A percentile compares a stretch with the other conserved stretches of the same genome.
phyloP scores from a whole-genome alignment of 2,797 vertebrate species.

The Otolemur crassicaudatus region DNA sequence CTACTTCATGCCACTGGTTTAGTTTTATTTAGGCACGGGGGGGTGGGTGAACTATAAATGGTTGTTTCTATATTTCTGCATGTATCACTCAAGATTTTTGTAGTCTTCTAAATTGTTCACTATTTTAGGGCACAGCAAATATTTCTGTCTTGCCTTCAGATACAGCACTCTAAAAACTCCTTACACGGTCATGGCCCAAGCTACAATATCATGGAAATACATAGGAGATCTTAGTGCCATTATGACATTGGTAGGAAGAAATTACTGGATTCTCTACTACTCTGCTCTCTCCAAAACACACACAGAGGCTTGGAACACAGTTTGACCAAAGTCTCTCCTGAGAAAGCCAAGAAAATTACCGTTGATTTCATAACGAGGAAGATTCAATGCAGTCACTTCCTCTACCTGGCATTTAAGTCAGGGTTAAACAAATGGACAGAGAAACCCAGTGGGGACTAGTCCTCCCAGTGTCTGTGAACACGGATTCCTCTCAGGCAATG shows the following conservation, averaged over 20 bases:
- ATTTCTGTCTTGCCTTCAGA: not conserved
- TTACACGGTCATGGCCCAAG: not conserved
- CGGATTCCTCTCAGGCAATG: not conserved
- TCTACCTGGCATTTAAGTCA: conserved; percentile 39
- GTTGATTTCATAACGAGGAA: conserved; percentile 21
- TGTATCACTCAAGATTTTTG: not conserved
- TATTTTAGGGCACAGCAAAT: not conserved
- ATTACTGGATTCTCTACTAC: not conserved
- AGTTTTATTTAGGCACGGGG: not conserved
- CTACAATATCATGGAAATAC: conserved; percentile 27
- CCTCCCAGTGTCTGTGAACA: not conserved
- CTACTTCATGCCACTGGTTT: not conserved
- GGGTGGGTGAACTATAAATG: not conserved
- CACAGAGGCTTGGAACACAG: not conserved
- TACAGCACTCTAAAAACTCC: not conserved
- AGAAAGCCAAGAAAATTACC: conserved; percentile 28
- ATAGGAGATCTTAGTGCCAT: not conserved
- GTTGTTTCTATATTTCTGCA: not conserved
- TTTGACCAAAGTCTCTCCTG: not conserved
- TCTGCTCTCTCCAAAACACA: conserved; percentile 31
- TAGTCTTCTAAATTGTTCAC: not conserved
- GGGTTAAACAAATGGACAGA: not conserved
- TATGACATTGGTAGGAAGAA: not conserved
- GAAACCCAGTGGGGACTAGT: not conserved
- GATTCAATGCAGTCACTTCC: conserved; percentile 8